Evolutionary conservation across 2,888 invertebrate species (phyloP), one percentile per base, ranked within the genome.

Genomic region (Callimorpha dominula): DNA sequence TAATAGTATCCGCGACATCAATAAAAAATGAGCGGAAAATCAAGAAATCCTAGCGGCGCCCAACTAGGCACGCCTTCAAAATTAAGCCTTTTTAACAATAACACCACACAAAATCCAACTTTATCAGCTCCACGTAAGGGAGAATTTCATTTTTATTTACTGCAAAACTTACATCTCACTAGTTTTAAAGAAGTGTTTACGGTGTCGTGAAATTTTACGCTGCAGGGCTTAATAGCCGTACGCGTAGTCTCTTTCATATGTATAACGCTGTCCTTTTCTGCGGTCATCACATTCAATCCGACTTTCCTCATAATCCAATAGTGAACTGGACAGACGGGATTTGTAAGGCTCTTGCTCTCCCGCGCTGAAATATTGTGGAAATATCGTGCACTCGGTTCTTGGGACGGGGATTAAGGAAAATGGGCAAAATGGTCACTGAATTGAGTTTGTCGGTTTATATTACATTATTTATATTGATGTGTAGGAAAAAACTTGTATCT

Each of bases 11-110:
- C 86, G 82, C 91, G 90, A 92, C 88, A 85, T 86, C 92, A 92
- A 94, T 94, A 94, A 94, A 94, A 95, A 94, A 91, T 89, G 90
- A 84, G 79, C 89, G 87, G 91, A 92, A 92, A 94, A 94, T 93
- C 93, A 90, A 88, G 85, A 93, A 94, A 95, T 94, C 95, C 94
- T 88, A 77, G 84, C 87, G 88, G 90, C 92, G 86, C 88, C 89
- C 94, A 95, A 93, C 94, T 92, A 93, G 90, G 93, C 95, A 95
- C 95, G 95, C 93, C 92, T 93, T 92, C 90, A 87, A 94, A 94
- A 94, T 94, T 94, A 94, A 94, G 91, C 93, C 91, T 92, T 92
- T 92, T 90, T 85, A 83, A 82, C 69, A 72, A 64, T 49, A 74
- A 14, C 12, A 15, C 42, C 79, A 78, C 31, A 31, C 31, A 5